These are phyloP conservation scores for Perccottus glenii DNA, from an alignment of 2,113 vertebrate genomes.

Conservation along the genomic window DNA sequence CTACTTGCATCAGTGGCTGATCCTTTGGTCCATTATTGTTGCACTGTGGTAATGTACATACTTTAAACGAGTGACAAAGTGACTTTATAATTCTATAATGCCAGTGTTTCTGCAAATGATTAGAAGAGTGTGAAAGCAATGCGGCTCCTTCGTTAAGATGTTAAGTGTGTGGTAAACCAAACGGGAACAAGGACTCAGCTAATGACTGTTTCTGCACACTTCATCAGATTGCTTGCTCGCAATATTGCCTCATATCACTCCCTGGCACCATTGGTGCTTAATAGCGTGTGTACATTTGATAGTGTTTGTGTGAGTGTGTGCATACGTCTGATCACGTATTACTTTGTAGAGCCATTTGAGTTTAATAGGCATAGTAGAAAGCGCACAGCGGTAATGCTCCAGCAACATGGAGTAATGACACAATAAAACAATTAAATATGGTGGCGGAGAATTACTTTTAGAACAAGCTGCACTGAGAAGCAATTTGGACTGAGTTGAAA, in stretches of 20 bases:
- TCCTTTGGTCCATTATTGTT: not conserved
- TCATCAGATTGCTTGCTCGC: constrained; percentile 69
- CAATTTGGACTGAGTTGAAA: constrained; percentile 62
- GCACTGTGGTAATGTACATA: not conserved
- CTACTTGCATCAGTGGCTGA: too few species aligned
- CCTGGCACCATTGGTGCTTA: constrained; percentile 62
- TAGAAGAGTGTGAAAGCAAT: constrained; percentile 38
- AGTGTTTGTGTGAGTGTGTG: constrained; percentile 43
- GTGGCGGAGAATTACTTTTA: constrained; percentile 70
- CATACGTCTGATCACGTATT: constrained; percentile 51
- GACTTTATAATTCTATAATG: constrained; percentile 19
- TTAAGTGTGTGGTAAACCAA: constrained; percentile 63
- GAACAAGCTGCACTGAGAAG: constrained; percentile 64
- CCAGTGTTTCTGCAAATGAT: constrained; percentile 44
- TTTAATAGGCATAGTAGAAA: constrained; percentile 75
- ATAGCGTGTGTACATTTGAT: constrained; percentile 57
- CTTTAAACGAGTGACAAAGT: constrained; percentile 19
- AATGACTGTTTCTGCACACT: constrained; percentile 73
- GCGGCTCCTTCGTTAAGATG: constrained; percentile 50
- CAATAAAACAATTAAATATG: constrained; percentile 80
- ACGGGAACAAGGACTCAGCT: constrained; percentile 52
- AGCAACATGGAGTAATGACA: constrained; percentile 72
- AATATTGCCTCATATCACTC: constrained; percentile 71
- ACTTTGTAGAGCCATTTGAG: constrained; percentile 69
- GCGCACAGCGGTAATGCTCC: constrained; percentile 63